Evolutionary conservation across 2,888 invertebrate species (phyloP).

Genomic region (Lasioglossum pauxillum): DNA sequence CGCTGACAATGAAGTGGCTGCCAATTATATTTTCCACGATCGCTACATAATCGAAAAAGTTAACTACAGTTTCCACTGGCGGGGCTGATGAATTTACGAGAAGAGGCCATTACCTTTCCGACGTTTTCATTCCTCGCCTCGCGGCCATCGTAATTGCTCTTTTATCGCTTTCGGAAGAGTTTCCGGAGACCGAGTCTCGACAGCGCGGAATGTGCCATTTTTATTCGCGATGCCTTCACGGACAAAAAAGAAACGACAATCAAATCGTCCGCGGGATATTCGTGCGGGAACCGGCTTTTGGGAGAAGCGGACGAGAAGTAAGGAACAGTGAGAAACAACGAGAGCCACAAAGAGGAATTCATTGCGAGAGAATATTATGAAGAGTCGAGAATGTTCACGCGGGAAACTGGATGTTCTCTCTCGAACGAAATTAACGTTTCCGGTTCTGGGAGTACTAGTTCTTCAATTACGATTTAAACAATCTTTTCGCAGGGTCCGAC

Average conservation of each 20-base stretch:
- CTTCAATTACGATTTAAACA: neutral
- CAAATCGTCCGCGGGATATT: constrained; percentile 2
- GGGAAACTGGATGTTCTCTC: neutral
- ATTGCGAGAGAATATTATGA: neutral
- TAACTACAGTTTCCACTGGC: neutral
- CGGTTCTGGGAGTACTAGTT: neutral
- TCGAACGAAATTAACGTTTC: neutral
- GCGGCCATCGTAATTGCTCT: constrained; percentile 10
- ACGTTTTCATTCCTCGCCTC: neutral
- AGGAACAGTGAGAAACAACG: neutral
- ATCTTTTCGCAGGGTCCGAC: neutral
- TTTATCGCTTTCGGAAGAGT: constrained; percentile 19
- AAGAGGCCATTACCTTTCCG: neutral
- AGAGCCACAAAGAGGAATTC: neutral
- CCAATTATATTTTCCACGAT: neutral
- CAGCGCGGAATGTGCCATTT: neutral
- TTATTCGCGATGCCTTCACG: neutral
- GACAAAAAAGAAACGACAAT: neutral
- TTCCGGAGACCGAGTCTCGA: neutral
- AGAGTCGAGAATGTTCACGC: neutral
- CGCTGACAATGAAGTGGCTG: neutral
- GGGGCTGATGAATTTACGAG: constrained; percentile 15
- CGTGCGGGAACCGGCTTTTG: neutral
- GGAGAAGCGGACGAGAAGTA: neutral
- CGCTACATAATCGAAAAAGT: constrained; percentile 24